Evolutionary conservation across 2,113 vertebrate species (phyloP), one percentile per base, ranked within the genome.

Genomic region (Peromyscus californicus): DNA sequence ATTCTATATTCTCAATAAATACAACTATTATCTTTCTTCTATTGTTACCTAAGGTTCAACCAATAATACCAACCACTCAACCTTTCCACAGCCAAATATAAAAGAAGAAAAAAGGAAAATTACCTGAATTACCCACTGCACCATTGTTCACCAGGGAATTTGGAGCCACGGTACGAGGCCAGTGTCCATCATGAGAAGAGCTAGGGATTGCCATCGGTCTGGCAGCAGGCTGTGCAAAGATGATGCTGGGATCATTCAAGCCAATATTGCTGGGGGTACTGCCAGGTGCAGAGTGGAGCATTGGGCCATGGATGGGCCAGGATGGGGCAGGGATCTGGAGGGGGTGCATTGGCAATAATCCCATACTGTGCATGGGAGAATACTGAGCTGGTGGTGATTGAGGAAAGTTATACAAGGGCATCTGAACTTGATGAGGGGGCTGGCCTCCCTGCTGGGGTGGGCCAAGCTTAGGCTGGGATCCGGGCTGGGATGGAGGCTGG

Each of bases 211-310:
- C 98, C 91, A 98, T 95, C 76, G 99, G 99, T 97, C 99, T 99
- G 97, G 99, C 99, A 92, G 99, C 99, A 95, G 99, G 99, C 98
- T 99, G 99, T 97, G 99, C 99, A 94, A 99, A 99, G 98, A 99
- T 99, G 98, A 99, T 99, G 99, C 99, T 99, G 98, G 99, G 99
- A 98, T 99, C 99, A 51, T 99, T 99, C 97, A 99, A 98, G 98
- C 99, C 99, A 98, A 99, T 98, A 97, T 98, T 99, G 98, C 98
- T 98, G 98, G 99, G 98, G 97, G 99, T 98, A 98, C 98, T 99
- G 94, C 99, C 98, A 96, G 99, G 98, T 91, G 99, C 98, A 96
- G 99, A 98, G 93, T 99, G 99, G 97, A 99, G 99, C 95, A 99
- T 98, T 0, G 99, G 99, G 84, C 99, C 99, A 0, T 99, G 99